Evolutionary conservation across 2,888 invertebrate species (phyloP), one percentile per base, ranked within the genome.

Genomic region (Apotomis capreana): DNA sequence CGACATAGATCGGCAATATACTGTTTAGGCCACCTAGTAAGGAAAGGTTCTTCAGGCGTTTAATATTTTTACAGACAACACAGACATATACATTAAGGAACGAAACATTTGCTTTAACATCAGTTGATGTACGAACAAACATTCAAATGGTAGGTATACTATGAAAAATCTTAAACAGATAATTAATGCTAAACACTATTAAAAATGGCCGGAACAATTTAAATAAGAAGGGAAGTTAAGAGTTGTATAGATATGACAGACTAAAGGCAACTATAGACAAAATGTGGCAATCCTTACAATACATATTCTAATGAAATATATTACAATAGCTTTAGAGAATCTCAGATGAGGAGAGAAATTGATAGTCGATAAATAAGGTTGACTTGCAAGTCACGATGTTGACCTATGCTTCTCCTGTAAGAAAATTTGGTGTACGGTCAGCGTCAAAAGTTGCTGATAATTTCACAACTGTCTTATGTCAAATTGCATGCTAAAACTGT

Each of bases 131-230:
- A 70, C 65, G 68, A 74, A 75, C 67, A 75, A 74, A 77, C 65
- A 71, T 72, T 74, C 76, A 71, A 74, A 64, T 61, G 61, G 70
- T 74, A 72, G 76, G 75, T 76, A 75, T 62, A 76, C 75, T 76
- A 77, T 74, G 71, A 75, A 74, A 65, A 52, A 55, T 70, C 75
- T 76, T 73, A 76, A 76, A 75, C 65, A 70, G 76, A 75, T 80
- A 83, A 79, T 76, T 81, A 83, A 85, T 75, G 83, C 87, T 90
- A 88, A 81, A 82, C 77, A 80, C 90, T 92, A 92, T 87, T 83
- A 83, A 92, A 92, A 91, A 92, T 92, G 92, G 92, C 90, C 92
- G 92, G 92, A 92, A 89, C 85, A 78, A 87, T 89, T 89, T 83
- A 82, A 84, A 90, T 88, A 86, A 83, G 78, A 87, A 85, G 84